Evolutionary conservation across 2,888 invertebrate genomes (phyloP).

Genomic region (Cremastobaeus sp.): DNA sequence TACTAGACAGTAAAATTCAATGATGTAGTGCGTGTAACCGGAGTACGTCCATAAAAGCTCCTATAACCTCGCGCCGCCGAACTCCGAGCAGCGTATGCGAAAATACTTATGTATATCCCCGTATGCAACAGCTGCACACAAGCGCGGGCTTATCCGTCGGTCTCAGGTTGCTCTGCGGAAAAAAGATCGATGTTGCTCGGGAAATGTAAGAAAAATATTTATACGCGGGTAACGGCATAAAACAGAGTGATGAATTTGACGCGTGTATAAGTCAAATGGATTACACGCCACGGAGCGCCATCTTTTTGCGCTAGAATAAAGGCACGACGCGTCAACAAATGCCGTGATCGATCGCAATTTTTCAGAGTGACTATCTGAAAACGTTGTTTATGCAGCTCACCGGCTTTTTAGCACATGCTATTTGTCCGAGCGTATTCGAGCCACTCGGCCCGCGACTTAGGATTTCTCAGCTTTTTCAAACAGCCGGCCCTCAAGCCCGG

Average conservation of each 20-base stretch:
- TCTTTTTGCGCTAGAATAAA: slow-evolving; percentile 24
- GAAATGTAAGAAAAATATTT: slow-evolving; percentile 61
- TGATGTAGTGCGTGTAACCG: slow-evolving; percentile 61
- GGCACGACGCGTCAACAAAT: slow-evolving; percentile 38
- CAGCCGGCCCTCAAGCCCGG: background rate
- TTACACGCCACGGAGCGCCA: slow-evolving; percentile 37
- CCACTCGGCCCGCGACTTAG: no score
- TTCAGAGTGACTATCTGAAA: slow-evolving; percentile 31
- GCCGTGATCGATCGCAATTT: slow-evolving; percentile 47
- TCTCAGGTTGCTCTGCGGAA: slow-evolving; percentile 49
- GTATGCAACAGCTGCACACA: slow-evolving; percentile 45
- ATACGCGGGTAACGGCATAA: slow-evolving; percentile 51
- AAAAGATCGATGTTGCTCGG: slow-evolving; percentile 52
- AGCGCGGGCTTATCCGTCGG: slow-evolving; percentile 51
- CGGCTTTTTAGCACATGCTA: slow-evolving; percentile 4
- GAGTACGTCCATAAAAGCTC: slow-evolving; percentile 64
- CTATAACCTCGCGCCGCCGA: slow-evolving; percentile 60
- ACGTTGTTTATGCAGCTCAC: slow-evolving; percentile 15
- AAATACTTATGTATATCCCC: slow-evolving; percentile 38
- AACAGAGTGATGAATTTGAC: slow-evolving; percentile 59
- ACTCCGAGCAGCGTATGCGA: slow-evolving; percentile 45
- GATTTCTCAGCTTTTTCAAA: background rate
- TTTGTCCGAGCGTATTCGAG: no score
- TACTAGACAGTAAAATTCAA: slow-evolving; percentile 64
- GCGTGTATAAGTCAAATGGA: slow-evolving; percentile 54